Conservation (phyloP, 2,888 invertebrate species). For the Leptarthrus brevirostris region DNA sequence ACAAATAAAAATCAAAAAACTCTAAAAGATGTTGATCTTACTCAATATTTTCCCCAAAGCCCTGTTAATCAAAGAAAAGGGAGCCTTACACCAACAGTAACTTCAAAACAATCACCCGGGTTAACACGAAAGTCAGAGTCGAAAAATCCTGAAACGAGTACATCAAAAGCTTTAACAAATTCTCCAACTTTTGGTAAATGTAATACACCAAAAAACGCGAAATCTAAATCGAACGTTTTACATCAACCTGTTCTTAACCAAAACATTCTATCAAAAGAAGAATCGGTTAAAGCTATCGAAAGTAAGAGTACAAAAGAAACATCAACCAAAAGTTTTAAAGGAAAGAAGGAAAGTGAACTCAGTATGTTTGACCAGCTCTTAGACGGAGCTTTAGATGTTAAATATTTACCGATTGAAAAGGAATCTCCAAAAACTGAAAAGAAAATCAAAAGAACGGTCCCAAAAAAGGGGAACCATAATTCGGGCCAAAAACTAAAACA, state of each 20-base stretch:
- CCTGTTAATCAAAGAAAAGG: conserved; percentile 62
- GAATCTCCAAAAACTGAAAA: conserved; percentile 58
- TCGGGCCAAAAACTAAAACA: conserved; percentile 43
- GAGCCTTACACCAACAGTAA: conserved; percentile 55
- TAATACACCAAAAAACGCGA: neutral
- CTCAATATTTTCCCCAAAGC: conserved; percentile 65
- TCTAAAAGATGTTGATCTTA: conserved; percentile 65
- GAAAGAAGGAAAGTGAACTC: conserved; percentile 56
- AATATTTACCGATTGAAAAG: conserved; percentile 56
- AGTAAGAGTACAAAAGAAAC: neutral
- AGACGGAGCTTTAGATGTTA: conserved; percentile 63
- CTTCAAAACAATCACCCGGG: conserved; percentile 55
- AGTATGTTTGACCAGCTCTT: conserved; percentile 65
- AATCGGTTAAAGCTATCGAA: neutral
- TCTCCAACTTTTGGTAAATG: neutral
- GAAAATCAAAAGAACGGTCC: conserved; percentile 14
- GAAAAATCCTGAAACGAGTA: no score
- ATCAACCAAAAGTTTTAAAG: neutral
- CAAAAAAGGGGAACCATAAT: neutral
- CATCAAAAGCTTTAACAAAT: neutral
- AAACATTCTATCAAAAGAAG: conserved; percentile 54
- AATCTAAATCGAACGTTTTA: conserved; percentile 9
- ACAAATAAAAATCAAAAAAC: conserved; percentile 66
- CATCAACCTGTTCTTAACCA: conserved; percentile 8
- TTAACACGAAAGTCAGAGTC: conserved; percentile 43